Base-by-base conservation (phyloP, 2,113 vertebrate genomes). In the Pungitius pungitius region DNA sequence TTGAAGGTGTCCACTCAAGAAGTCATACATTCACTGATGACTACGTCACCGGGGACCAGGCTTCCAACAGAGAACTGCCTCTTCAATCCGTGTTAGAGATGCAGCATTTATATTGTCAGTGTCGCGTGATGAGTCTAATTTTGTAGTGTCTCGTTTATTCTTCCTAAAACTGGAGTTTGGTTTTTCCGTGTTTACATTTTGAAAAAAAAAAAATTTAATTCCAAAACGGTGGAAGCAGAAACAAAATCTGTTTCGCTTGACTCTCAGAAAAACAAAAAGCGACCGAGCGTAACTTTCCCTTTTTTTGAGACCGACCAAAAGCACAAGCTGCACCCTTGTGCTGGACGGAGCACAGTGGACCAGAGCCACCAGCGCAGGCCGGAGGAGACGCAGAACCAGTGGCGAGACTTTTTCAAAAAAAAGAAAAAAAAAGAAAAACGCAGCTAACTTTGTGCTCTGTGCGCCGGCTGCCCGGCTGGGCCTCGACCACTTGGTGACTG, bases 1-100 rank as follows among this genome's bases (percentile, higher is more conserved):
- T 90, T 89, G 82, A 83, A 85, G 86, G 87, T 89, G 85, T 77
- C 83, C 76, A 80, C 80, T 84, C 66, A n/a, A 40, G 47, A 54
- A 26, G 51, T 68, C 78, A 69, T 84, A 91, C 90, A 88, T 88
- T 91, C 87, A 84, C 78, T 56, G 65, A 82, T 24, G 55, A 73
- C 73, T 33, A 69, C 39, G 15, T 65, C 42, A 27, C 69, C 59
- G 18, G 56, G 56, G 77, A 83, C 80, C 51, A 65, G 64, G 58
- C 66, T 58, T 74, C 14, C 20, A 43, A 61, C 20, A 20, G 18
- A 30, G 9, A 55, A 57, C 2, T 2, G 61, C 8, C 4, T 15
- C 24, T 12, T 62, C 6, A 17, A 80, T 35, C 33, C 33, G 33
- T 35, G 57, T 15, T 58, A 60, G 73, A 71, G 7, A 63, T 40